Percentiles rank a stretch among this genome's conserved stretches.
Evolutionary conservation across 2,888 invertebrate genomes (phyloP).

Genomic region (Lissonota sp.): DNA sequence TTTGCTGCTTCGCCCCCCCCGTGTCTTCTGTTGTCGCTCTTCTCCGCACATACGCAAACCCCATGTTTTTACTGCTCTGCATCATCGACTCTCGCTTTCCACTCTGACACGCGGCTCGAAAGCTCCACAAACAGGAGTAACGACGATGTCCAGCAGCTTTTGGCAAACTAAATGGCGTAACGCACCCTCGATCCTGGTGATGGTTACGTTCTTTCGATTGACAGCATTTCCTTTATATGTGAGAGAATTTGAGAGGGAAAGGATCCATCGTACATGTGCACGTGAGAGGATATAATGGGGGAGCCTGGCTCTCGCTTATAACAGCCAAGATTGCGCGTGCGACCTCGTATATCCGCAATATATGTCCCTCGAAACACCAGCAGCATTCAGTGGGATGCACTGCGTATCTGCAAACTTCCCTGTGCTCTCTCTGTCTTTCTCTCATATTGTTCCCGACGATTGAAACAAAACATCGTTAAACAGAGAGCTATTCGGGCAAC

Average conservation of each 20-base stretch:
- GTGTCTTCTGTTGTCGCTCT: slow-evolving; percentile 5
- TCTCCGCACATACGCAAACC: slow-evolving; percentile 35
- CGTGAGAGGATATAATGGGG: slow-evolving; percentile 55
- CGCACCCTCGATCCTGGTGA: slow-evolving; percentile 43
- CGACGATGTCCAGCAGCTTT: not conserved
- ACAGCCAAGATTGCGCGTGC: slow-evolving; percentile 54
- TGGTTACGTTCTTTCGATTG: slow-evolving; percentile 20
- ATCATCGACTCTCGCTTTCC: slow-evolving; percentile 76
- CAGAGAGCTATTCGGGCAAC: slow-evolving; percentile 53
- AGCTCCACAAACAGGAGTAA: slow-evolving; percentile 21
- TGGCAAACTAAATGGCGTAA: slow-evolving; percentile 29
- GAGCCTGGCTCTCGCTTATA: slow-evolving; percentile 55
- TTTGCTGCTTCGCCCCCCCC: slow-evolving; percentile 47
- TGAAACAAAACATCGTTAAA: slow-evolving; percentile 64
- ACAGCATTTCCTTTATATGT: slow-evolving; percentile 15
- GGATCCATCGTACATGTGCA: slow-evolving; percentile 51
- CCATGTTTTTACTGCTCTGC: slow-evolving; percentile 72
- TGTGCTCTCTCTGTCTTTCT: not conserved
- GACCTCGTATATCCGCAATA: slow-evolving; percentile 17
- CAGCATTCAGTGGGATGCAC: slow-evolving; percentile 29
- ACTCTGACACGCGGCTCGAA: slow-evolving; percentile 59
- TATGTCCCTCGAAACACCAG: slow-evolving; percentile 45
- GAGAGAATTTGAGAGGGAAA: not conserved
- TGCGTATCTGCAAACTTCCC: slow-evolving; percentile 34
- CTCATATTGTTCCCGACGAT: slow-evolving; percentile 58